Conservation (phyloP, 1,140 invertebrate genomes). For the Mycetomoellerius zeteki region DNA sequence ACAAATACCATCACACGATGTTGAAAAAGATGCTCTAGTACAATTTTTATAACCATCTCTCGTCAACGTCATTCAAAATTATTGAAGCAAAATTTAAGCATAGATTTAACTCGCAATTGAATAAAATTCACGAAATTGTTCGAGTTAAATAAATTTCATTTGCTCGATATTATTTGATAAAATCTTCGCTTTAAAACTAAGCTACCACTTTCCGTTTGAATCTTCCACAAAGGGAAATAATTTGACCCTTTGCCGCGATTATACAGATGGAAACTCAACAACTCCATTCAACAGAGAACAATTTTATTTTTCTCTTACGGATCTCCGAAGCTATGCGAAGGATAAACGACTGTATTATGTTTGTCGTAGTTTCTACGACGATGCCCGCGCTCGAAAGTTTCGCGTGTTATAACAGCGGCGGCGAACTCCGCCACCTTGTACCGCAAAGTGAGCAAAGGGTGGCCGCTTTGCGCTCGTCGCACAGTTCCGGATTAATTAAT, state of each 20-base stretch:
- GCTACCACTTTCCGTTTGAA: conserved; percentile 1
- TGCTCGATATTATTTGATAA: not conserved
- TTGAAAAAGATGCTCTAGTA: not conserved
- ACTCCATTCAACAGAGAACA: conserved; percentile 8
- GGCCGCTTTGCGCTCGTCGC: conserved; percentile 45
- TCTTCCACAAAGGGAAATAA: not conserved
- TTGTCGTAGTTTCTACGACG: not conserved
- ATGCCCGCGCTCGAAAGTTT: conserved; percentile 35
- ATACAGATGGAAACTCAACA: not conserved
- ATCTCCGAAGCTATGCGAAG: not conserved
- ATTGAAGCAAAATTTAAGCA: not conserved
- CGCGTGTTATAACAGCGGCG: conserved; percentile 7
- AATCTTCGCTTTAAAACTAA: not conserved
- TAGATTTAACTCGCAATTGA: not conserved
- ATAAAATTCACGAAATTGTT: too few relatives aligned
- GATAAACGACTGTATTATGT: conserved; percentile 53
- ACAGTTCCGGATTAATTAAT: conserved; percentile 65
- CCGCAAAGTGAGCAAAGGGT: conserved; percentile 39
- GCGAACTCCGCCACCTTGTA: conserved; percentile 29
- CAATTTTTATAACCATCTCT: not conserved
- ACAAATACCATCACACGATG: conserved; percentile 7
- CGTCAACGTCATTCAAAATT: not conserved
- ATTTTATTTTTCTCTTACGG: conserved; percentile 15
- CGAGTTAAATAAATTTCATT: conserved; percentile 14
- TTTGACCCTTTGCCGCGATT: not conserved